Conservation (phyloP, 2,888 invertebrate genomes). For the Hedychridium roseum region DNA sequence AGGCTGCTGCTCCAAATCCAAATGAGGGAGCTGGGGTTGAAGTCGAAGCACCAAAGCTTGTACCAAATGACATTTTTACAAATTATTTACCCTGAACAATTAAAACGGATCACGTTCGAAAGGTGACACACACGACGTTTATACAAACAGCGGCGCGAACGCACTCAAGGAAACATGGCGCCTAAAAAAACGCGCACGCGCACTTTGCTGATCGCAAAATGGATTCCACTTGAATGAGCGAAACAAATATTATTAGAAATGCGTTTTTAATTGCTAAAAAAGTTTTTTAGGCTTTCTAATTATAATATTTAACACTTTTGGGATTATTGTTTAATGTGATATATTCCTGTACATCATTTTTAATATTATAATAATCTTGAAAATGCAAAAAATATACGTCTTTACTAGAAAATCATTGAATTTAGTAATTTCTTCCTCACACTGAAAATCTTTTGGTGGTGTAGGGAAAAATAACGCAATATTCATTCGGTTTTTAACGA, state of each 20-base stretch:
- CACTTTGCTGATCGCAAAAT: background rate
- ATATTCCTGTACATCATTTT: background rate
- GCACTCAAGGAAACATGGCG: too few species aligned
- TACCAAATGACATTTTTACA: conserved; percentile 54
- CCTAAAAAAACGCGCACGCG: too few species aligned
- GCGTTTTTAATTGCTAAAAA: too few species aligned
- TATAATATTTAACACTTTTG: background rate
- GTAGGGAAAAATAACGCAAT: too few species aligned
- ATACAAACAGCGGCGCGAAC: too few species aligned
- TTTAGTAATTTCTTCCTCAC: too few species aligned
- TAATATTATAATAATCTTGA: background rate
- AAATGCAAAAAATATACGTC: background rate
- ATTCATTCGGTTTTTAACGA: too few species aligned
- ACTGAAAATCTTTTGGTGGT: too few species aligned
- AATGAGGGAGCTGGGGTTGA: conserved; percentile 67
- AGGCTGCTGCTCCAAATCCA: conserved; percentile 58
- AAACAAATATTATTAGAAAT: too few species aligned
- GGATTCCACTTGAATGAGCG: background rate
- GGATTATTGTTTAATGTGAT: background rate
- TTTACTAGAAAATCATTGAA: background rate
- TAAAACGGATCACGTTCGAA: too few species aligned
- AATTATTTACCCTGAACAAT: conserved; percentile 1
- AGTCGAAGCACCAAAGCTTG: conserved; percentile 65
- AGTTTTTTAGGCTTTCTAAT: background rate
- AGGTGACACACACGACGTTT: too few species aligned